These are phyloP conservation scores for Pontoporia blainvillei DNA, from an alignment of 2,113 vertebrate genomes.

Conservation along the genomic window DNA sequence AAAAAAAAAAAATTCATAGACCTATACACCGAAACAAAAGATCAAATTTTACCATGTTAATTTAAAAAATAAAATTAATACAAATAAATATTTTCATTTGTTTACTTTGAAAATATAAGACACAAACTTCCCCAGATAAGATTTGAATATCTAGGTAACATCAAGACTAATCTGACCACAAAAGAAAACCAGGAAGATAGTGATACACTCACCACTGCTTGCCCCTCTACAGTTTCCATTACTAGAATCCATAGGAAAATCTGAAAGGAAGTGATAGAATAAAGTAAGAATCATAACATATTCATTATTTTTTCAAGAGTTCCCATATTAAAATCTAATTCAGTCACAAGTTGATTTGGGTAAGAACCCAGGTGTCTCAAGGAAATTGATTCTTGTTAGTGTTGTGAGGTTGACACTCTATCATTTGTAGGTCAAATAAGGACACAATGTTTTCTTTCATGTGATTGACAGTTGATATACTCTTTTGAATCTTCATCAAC, in stretches of 20 bases:
- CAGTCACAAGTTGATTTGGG: background rate
- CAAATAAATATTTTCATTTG: background rate
- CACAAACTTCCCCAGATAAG: background rate
- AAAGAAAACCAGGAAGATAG: conserved; percentile 14
- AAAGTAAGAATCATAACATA: conserved; percentile 63
- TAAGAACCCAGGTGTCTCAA: background rate
- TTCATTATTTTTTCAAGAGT: conserved; percentile 37
- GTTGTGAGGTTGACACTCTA: background rate
- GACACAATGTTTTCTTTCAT: background rate
- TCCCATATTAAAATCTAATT: background rate
- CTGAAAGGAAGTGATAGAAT: conserved; percentile 84
- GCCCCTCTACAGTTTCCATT: conserved; percentile 90
- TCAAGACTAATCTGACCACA: background rate
- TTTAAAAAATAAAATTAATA: background rate
- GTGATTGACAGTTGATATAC: background rate
- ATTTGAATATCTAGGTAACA: background rate
- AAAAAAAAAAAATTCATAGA: background rate
- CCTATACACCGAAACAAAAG: background rate
- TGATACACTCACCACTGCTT: conserved; percentile 82
- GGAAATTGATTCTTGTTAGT: background rate
- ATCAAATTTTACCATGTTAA: background rate
- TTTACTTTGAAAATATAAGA: background rate
- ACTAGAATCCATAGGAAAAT: conserved; percentile 93
- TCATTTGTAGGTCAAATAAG: background rate
- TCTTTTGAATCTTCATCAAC: background rate